Conservation (phyloP, 1,140 invertebrate species). For the Ylistrum balloti region DNA sequence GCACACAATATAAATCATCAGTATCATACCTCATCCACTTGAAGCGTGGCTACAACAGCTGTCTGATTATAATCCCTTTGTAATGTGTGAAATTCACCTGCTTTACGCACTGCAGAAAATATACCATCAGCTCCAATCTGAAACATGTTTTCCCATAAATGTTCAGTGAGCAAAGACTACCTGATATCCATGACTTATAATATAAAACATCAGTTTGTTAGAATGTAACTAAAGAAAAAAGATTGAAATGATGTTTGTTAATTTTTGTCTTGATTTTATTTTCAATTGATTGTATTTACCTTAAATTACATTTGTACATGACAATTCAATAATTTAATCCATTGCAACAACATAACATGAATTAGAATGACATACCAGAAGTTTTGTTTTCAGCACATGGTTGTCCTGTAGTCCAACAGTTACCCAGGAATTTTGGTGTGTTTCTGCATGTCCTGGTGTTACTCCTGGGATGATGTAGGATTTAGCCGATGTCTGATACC, state of each 20-base stretch:
- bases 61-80: conserved; percentile 93
- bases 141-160: conserved; percentile 62
- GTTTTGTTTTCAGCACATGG: conserved; percentile 80
- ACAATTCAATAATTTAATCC: too few species aligned
- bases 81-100: conserved; percentile 91
- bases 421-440: conserved; percentile 73
- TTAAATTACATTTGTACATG: too few species aligned
- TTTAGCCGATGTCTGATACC: conserved; percentile 83
- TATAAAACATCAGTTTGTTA: too few species aligned
- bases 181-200: too few species aligned
- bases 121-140: conserved; percentile 96
- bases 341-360: too few species aligned
- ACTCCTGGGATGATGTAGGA: conserved; percentile 83
- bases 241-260: too few species aligned
- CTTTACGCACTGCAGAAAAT: conserved; percentile 91
- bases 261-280: too few species aligned
- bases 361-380: conserved; percentile 83
- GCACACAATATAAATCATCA: too few species aligned
- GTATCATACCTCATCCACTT: conserved; percentile 80
- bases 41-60: conserved; percentile 94
- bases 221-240: too few species aligned
- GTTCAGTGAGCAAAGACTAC: too few species aligned
- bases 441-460: conserved; percentile 51
- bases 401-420: conserved; percentile 81
- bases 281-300: too few species aligned